Evolutionary conservation across 2,113 vertebrate genomes (phyloP).

Genomic region (Apeltes quadracus): DNA sequence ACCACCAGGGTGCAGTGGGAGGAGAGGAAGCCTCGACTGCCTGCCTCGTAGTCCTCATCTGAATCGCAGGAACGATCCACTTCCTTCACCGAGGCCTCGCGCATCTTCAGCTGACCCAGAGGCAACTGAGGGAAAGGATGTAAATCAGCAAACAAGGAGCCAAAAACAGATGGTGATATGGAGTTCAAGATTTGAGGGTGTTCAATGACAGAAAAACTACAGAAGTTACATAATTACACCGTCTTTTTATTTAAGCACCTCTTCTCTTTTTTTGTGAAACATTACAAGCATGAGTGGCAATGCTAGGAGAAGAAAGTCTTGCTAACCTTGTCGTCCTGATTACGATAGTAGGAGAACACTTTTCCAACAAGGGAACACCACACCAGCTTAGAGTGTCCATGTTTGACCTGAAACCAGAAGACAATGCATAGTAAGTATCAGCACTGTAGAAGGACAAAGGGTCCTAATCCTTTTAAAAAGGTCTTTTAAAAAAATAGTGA

Average conservation of each 20-base stretch:
- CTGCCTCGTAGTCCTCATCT: constrained; percentile 89
- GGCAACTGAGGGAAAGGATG: constrained; percentile 76
- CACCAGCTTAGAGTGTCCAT: constrained; percentile 90
- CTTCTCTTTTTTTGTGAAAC: neutral
- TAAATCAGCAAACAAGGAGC: neutral
- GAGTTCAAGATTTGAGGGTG: neutral
- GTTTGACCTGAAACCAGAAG: constrained; percentile 84
- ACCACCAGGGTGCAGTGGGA: constrained; percentile 88
- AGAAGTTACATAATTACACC: neutral
- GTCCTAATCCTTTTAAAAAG: too few species aligned
- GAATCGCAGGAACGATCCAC: constrained; percentile 92
- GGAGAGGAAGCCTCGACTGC: constrained; percentile 85
- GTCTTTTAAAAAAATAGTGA: neutral
- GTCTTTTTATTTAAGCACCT: neutral
- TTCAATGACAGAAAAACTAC: neutral
- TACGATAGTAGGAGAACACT: constrained; percentile 87
- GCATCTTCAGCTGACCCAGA: constrained; percentile 84
- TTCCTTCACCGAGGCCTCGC: constrained; percentile 86
- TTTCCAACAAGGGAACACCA: constrained; percentile 89
- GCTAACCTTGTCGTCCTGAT: constrained; percentile 88
- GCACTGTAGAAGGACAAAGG: too few species aligned
- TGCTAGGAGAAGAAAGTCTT: neutral
- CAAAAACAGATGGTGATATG: neutral
- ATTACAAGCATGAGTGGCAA: neutral
- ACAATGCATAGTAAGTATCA: neutral